Percentiles rank a stretch among this genome's conserved stretches.
These are phyloP conservation scores for Melinaea menophilus DNA, from an alignment of 2,888 invertebrate genomes.

Conservation along the genomic window DNA sequence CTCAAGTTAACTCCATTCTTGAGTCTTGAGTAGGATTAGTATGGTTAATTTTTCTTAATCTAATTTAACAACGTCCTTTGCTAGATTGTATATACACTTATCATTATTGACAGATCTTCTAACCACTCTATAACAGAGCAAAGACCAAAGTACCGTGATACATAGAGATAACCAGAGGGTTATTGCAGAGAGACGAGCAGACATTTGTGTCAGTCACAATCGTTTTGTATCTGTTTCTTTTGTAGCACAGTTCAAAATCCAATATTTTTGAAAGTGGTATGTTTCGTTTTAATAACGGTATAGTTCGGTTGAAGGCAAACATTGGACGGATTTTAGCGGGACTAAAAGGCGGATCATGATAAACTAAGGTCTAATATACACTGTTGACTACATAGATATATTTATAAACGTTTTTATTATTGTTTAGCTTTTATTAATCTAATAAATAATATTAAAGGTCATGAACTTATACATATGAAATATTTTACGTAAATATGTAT, in stretches of 20 bases:
- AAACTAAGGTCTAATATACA: slow-evolving; percentile 29
- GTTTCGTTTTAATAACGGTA: slow-evolving; percentile 46
- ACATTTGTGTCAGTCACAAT: slow-evolving; percentile 16
- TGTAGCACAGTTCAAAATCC: slow-evolving; percentile 37
- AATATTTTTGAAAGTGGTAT: slow-evolving; percentile 41
- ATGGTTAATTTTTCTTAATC: too few relatives aligned
- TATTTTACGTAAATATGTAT: too few relatives aligned
- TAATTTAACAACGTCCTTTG: too few relatives aligned
- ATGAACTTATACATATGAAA: too few relatives aligned
- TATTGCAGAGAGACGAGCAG: neutral
- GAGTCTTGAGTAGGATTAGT: too few relatives aligned
- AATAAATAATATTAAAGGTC: neutral
- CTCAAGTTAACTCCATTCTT: neutral
- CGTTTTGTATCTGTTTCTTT: slow-evolving; percentile 31
- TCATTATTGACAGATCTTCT: too few relatives aligned
- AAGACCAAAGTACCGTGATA: neutral
- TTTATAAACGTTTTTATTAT: neutral
- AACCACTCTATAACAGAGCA: too few relatives aligned
- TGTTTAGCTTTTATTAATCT: neutral
- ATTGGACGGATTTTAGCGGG: slow-evolving; percentile 38
- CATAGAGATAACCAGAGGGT: too few relatives aligned
- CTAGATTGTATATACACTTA: too few relatives aligned
- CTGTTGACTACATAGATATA: neutral
- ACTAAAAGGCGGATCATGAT: slow-evolving; percentile 37
- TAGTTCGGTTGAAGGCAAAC: slow-evolving; percentile 40